These are phyloP conservation scores for Batillaria attramentaria DNA, from an alignment of 1,140 invertebrate species.

Conservation along the genomic window DNA sequence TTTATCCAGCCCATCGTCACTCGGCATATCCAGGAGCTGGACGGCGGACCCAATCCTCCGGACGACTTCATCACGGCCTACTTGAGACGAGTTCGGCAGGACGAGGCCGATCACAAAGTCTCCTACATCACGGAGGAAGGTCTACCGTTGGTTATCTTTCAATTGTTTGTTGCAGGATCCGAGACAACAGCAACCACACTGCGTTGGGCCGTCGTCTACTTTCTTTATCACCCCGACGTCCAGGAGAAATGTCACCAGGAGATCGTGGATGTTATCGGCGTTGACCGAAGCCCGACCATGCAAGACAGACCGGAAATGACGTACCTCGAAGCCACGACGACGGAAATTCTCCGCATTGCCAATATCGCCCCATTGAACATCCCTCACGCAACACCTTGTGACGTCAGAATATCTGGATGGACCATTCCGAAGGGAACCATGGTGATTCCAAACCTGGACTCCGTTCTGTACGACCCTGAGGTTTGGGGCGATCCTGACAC, in stretches of 20 bases:
- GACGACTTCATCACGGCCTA: no score
- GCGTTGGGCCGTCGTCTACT: no score
- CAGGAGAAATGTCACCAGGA: slow-evolving; percentile 88
- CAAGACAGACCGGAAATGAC: slow-evolving; percentile 76
- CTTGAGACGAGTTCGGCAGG: no score
- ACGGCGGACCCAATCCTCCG: no score
- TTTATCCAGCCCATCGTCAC: no score
- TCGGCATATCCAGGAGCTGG: no score
- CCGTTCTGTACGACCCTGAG: slow-evolving; percentile 64
- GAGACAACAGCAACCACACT: no score
- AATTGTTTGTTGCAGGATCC: no score
- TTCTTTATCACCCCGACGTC: slow-evolving; percentile 79
- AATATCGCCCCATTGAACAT: slow-evolving; percentile 70
- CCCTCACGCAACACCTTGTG: slow-evolving; percentile 61
- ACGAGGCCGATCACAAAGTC: no score
- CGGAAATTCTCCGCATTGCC: slow-evolving; percentile 66
- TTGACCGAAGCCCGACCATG: slow-evolving; percentile 83
- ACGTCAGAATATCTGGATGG: slow-evolving; percentile 62
- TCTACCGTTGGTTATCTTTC: no score
- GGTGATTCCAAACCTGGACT: slow-evolving; percentile 68
- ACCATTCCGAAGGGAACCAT: slow-evolving; percentile 65
- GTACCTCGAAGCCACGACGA: slow-evolving; percentile 58
- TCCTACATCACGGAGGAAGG: no score
- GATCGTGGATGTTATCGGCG: no score
- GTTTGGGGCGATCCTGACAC: slow-evolving; percentile 79